These are phyloP conservation scores for Otocyon megalotis DNA, from an alignment of 2,113 vertebrate species.

Conservation along the genomic window DNA sequence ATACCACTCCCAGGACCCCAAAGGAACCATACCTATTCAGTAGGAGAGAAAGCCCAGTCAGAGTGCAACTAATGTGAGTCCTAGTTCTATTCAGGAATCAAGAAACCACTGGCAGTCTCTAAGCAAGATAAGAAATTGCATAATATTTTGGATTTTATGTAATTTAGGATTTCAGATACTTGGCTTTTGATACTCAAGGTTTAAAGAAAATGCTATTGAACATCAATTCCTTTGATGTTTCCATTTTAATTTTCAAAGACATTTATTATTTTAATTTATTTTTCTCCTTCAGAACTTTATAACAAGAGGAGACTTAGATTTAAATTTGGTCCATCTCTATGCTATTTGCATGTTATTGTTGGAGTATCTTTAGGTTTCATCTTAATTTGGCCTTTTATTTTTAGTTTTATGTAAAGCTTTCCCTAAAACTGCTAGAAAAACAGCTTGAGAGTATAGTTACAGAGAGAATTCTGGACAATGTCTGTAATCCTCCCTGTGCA, in stretches of 20 bases:
- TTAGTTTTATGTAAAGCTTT: not conserved
- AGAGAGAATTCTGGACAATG: accelerated
- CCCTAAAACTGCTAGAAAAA: not conserved
- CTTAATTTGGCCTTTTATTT: not conserved
- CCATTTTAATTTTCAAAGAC: slow-evolving; percentile 52
- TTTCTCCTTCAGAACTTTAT: not conserved
- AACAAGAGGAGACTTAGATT: not conserved
- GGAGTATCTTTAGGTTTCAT: not conserved
- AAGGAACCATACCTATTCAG: not conserved
- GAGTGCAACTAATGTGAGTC: not conserved
- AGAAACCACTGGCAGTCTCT: not conserved
- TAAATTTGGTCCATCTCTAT: not conserved
- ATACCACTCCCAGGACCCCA: not conserved
- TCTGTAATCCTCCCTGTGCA: accelerated
- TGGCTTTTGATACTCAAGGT: not conserved
- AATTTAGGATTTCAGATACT: not conserved
- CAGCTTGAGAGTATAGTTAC: not conserved
- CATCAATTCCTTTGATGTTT: slow-evolving; percentile 37
- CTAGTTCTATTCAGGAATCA: not conserved
- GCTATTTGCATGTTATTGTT: not conserved
- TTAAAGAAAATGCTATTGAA: not conserved
- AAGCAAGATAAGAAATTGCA: not conserved
- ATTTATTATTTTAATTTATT: not conserved
- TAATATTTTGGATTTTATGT: slow-evolving; percentile 3
- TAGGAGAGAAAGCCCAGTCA: not conserved